These are phyloP conservation scores for Acanthurus leucopareius DNA, from an alignment of 2,797 vertebrate genomes.

Conservation along the genomic window DNA sequence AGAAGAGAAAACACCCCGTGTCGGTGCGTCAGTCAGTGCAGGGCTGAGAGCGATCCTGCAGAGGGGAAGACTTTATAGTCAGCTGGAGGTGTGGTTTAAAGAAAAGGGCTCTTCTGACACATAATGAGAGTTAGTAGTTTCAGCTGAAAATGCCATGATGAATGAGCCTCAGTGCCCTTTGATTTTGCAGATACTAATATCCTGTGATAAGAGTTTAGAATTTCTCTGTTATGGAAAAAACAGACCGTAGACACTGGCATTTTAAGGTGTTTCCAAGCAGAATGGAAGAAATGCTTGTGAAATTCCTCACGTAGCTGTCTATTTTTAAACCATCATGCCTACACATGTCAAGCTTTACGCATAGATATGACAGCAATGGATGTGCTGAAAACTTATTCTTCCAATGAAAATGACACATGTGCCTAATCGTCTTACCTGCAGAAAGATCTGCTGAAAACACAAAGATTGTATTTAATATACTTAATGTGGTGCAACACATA, in stretches of 20 bases:
- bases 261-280: slow-evolving; percentile 26
- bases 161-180: fast-evolving
- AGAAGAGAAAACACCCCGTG: slow-evolving; percentile 17
- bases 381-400: not conserved
- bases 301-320: slow-evolving; percentile 59
- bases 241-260: too few species aligned
- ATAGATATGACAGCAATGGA: not conserved
- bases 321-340: slow-evolving; percentile 11
- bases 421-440: not conserved
- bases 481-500: not conserved
- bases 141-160: not conserved
- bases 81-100: slow-evolving; percentile 75
- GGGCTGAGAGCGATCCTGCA: slow-evolving; percentile 15
- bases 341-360: slow-evolving; percentile 36
- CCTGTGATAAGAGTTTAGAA: not conserved
- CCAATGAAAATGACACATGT: not conserved
- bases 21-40: slow-evolving; percentile 1
- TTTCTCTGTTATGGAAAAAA: not conserved
- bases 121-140: not conserved
- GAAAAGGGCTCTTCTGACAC: not conserved
- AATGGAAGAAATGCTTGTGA: slow-evolving; percentile 4
- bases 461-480: too few species aligned
- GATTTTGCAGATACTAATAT: not conserved
- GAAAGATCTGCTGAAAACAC: not conserved
- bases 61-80: slow-evolving; percentile 47